Evolutionary conservation across 2,797 vertebrate species (phyloP).

Genomic region (Falco cherrug): DNA sequence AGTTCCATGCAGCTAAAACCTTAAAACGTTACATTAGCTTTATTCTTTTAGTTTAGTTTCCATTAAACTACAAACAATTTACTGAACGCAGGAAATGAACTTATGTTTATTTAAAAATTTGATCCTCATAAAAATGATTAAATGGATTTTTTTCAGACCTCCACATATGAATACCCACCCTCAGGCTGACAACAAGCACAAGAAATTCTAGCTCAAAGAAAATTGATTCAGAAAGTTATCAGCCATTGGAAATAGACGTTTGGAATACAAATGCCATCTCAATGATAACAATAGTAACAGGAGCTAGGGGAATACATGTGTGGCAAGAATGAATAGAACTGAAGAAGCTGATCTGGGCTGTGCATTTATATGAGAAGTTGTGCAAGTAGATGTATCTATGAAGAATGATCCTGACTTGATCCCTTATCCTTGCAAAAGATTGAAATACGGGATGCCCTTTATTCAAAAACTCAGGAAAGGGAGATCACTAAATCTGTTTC

Average conservation of each 20-base stretch:
- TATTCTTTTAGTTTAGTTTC: not conserved
- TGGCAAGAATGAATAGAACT: slow-evolving; percentile 8
- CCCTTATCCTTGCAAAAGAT: not conserved
- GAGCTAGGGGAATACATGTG: not conserved
- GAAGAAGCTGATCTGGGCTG: not conserved
- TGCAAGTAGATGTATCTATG: not conserved
- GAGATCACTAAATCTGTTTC: not conserved
- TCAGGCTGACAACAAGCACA: not conserved
- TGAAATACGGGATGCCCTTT: not conserved
- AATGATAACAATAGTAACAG: not conserved
- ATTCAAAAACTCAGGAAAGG: not conserved
- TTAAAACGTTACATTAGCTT: not conserved
- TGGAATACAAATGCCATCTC: slow-evolving; percentile 46
- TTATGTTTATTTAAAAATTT: slow-evolving; percentile 31
- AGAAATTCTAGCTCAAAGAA: not conserved
- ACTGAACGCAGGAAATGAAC: not conserved
- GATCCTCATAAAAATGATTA: slow-evolving; percentile 22
- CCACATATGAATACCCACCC: not conserved
- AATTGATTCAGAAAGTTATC: slow-evolving; percentile 54
- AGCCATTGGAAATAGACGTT: not conserved
- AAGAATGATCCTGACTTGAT: not conserved
- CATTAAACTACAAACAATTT: not conserved
- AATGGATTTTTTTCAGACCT: slow-evolving; percentile 27
- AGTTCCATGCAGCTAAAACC: not conserved
- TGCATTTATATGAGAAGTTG: not conserved